Conservation (phyloP, 2,113 vertebrate species). For the Sitta europaea region DNA sequence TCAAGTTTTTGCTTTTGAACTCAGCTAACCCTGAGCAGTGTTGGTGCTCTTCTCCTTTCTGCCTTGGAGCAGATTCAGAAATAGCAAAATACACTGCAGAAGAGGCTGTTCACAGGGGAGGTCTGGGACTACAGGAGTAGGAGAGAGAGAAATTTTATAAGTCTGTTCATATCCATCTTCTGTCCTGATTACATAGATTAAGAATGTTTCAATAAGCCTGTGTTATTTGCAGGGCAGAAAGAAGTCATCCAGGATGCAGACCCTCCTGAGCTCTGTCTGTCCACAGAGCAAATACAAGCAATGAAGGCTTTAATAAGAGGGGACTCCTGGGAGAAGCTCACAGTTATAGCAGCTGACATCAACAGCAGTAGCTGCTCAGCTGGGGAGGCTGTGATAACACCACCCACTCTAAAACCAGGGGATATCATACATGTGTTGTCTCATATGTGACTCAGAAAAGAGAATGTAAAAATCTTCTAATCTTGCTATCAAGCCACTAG, state of each 20-base stretch:
- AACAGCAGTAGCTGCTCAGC: not conserved
- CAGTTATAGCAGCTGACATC: not conserved
- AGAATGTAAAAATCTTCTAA: not conserved
- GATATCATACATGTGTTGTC: not conserved
- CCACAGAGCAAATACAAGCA: not conserved
- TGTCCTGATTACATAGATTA: not conserved
- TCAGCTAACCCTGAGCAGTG: not conserved
- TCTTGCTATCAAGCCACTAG: not conserved
- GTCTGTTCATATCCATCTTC: not conserved
- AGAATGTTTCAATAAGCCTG: not conserved
- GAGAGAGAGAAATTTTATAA: not conserved
- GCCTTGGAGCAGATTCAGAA: not conserved
- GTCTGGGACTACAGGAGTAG: not conserved
- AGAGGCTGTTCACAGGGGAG: not conserved
- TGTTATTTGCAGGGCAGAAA: not conserved
- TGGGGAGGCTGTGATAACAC: not conserved
- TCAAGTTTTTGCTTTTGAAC: not conserved
- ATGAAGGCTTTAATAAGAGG: not conserved
- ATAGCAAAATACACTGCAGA: not conserved
- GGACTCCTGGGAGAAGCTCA: not conserved
- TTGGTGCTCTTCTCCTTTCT: not conserved
- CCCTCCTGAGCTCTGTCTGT: not conserved
- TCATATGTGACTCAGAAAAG: not conserved
- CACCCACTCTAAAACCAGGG: not conserved
- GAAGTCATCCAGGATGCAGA: not conserved